Percentiles rank a stretch among this genome's conserved stretches.
Evolutionary conservation across 2,797 vertebrate genomes (phyloP).

Genomic region (Cephalopachus bancanus): DNA sequence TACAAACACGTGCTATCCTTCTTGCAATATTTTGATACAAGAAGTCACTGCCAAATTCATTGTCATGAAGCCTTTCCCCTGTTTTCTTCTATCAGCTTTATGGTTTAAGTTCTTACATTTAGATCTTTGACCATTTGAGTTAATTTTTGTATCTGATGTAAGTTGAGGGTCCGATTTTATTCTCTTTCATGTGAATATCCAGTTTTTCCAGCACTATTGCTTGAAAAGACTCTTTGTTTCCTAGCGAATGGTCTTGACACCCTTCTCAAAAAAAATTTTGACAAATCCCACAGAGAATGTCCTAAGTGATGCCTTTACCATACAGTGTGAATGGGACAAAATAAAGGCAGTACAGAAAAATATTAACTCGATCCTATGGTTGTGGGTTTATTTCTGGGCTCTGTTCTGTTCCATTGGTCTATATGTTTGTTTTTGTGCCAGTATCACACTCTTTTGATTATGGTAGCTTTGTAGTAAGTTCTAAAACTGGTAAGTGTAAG

Average conservation of each 20-base stretch:
- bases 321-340: neutral
- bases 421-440: neutral
- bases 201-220: neutral
- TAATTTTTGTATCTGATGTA: neutral
- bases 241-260: neutral
- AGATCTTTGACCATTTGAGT: neutral
- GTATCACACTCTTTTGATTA: neutral
- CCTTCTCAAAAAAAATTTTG: neutral
- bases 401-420: neutral
- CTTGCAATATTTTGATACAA: neutral
- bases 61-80: neutral
- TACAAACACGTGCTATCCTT: neutral
- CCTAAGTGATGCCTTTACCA: neutral
- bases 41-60: neutral
- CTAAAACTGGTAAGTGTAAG: neutral
- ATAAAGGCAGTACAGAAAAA: neutral
- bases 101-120: neutral
- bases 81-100: neutral
- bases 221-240: neutral
- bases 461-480: neutral
- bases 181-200: neutral
- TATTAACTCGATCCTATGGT: neutral
- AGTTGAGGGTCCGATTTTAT: neutral
- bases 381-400: neutral
- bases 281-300: neutral